Conservation (phyloP, 2,113 vertebrate genomes). For the Tetrao urogallus region DNA sequence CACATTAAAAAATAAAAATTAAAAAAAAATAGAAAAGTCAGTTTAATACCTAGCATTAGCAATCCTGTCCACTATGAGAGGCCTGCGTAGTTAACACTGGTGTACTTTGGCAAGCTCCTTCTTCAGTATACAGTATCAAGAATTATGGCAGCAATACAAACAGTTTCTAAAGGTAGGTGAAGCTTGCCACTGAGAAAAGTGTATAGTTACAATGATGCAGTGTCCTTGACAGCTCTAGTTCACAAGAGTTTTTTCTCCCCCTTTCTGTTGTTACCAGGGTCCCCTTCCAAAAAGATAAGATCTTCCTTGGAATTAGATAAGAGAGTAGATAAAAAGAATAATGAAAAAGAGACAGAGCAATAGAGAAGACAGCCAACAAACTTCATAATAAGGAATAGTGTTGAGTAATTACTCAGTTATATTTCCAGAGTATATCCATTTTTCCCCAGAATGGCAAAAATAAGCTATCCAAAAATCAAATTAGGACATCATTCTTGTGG, state of each 20-base stretch:
- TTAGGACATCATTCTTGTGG: neutral
- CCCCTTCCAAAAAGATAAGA: neutral
- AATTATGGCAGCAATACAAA: neutral
- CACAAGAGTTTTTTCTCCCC: neutral
- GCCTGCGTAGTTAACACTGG: fast-evolving
- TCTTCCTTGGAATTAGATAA: neutral
- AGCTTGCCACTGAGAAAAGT: neutral
- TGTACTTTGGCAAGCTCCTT: neutral
- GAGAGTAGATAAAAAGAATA: neutral
- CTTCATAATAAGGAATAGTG: neutral
- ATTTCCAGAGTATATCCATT: neutral
- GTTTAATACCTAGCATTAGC: neutral
- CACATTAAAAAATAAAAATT: neutral
- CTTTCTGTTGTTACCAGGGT: neutral
- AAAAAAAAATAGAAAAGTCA: neutral
- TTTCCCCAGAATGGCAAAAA: neutral
- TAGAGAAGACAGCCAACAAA: neutral
- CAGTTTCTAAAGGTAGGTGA: neutral
- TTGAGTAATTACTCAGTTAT: neutral
- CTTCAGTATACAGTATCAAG: neutral
- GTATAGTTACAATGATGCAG: neutral
- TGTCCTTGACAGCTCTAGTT: neutral
- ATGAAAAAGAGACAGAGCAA: neutral
- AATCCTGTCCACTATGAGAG: neutral
- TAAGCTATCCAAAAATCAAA: neutral